A percentile compares a stretch with the other conserved stretches of the same genome.
Conservation (phyloP, 1,140 invertebrate genomes). For the Trypoxylus dichotomus region DNA sequence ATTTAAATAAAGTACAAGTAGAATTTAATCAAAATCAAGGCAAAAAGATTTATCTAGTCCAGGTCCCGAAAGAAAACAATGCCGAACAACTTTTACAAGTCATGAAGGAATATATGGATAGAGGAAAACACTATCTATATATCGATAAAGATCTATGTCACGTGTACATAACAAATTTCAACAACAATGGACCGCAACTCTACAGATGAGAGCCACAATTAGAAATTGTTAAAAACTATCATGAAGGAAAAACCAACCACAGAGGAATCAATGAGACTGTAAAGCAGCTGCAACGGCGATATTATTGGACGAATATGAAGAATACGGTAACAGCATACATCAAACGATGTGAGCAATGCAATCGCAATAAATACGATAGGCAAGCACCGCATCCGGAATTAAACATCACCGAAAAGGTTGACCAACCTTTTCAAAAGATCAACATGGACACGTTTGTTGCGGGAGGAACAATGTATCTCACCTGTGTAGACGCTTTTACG, state of each 20-base stretch:
- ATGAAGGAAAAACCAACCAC: conserved; percentile 15
- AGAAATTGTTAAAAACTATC: not conserved
- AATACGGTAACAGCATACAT: not conserved
- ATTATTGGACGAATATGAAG: conserved; percentile 20
- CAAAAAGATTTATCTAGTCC: not conserved
- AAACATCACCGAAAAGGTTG: conserved; percentile 40
- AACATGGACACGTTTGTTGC: conserved; percentile 45
- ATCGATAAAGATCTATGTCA: not conserved
- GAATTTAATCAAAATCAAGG: not conserved
- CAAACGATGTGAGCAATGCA: conserved; percentile 36
- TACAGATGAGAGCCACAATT: not conserved
- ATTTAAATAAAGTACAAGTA: not conserved
- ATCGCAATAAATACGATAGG: conserved; percentile 45
- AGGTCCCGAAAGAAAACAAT: not conserved
- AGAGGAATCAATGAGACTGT: conserved; percentile 23
- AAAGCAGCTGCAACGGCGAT: conserved; percentile 2
- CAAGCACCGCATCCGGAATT: conserved; percentile 40
- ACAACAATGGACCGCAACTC: conserved; percentile 1
- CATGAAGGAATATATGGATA: too few species aligned
- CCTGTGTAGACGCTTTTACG: conserved; percentile 24
- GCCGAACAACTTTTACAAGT: too few species aligned
- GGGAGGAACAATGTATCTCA: conserved; percentile 34
- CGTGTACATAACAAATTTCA: not conserved
- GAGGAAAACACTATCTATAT: too few species aligned
- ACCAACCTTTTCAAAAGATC: conserved; percentile 44